A percentile compares a stretch with the other conserved stretches of the same genome.
phyloP scores from a whole-genome alignment of 2,797 vertebrate species.

The Xenentodon cancila region DNA sequence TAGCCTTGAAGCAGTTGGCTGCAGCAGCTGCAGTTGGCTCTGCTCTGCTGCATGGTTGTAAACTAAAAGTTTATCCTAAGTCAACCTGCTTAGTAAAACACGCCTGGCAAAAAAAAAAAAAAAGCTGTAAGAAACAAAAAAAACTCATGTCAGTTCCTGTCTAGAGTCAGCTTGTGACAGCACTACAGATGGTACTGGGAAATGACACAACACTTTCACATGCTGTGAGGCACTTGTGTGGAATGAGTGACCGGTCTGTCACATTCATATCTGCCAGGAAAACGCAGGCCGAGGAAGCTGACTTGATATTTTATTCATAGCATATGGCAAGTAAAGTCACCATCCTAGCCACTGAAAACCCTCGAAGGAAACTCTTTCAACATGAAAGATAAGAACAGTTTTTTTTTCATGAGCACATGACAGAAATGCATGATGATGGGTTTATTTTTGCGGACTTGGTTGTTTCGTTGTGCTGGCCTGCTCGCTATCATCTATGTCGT shows the following conservation, averaged over 20 bases:
- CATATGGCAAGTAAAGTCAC: slow-evolving; percentile 29
- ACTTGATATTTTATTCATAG: slow-evolving; percentile 28
- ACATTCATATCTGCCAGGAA: slow-evolving; percentile 45
- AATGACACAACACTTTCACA: slow-evolving; percentile 63
- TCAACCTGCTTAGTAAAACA: slow-evolving; percentile 19
- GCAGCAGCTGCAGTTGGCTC: slow-evolving; percentile 12
- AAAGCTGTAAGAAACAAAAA: slow-evolving; percentile 1
- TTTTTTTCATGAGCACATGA: slow-evolving; percentile 46
- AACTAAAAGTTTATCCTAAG: slow-evolving; percentile 39
- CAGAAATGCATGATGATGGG: slow-evolving; percentile 53
- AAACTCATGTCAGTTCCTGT: slow-evolving; percentile 22
- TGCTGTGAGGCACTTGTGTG: slow-evolving; percentile 46
- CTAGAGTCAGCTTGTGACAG: slow-evolving; percentile 17
- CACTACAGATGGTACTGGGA: slow-evolving; percentile 56
- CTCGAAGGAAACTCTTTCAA: slow-evolving; percentile 15
- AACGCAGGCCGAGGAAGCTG: slow-evolving; percentile 36
- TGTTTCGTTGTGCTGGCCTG: slow-evolving; percentile 26
- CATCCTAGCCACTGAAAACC: slow-evolving; percentile 14
- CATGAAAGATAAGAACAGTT: slow-evolving; percentile 25
- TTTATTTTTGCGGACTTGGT: slow-evolving; percentile 25
- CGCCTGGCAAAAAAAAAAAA: background rate
- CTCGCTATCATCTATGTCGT: slow-evolving; percentile 11
- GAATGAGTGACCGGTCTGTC: slow-evolving; percentile 60
- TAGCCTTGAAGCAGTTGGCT: slow-evolving; percentile 31
- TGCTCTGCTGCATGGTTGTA: slow-evolving; percentile 16